Evolutionary conservation across 92 coral and sea anemone genomes (phyloP), one percentile per base, ranked within the genome.

Genomic region (Nematostella vectensis): DNA sequence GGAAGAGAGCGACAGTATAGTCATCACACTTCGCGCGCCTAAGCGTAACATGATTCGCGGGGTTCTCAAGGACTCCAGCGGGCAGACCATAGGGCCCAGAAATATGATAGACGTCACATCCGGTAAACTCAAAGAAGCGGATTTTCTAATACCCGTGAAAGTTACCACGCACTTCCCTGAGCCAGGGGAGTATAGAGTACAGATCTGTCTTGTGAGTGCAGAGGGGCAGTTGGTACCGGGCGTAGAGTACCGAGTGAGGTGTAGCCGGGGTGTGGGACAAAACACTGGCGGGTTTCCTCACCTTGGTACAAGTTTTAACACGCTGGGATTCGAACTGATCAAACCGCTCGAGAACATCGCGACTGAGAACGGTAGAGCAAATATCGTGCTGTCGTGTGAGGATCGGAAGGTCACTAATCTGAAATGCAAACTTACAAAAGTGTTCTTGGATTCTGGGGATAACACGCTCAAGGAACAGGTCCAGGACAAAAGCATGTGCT

Each of bases 201-300:
- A 84, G 24, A 63, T 84, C 3, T 54, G 39, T 59, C 65, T 84
- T 4, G 59, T 79, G 36, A 70, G 62, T 9, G 30, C 63, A 36
- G 74, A 73, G 33, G 57, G 40, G 15, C 78, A 55, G 51, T 80
- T 87, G 95, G 68, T 60, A 55, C 65, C 58, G 19, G 88, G 88
- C 49, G 82, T 85, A 26, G 61, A 77, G 48, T 85, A 85, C 54
- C 54, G 59, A 25, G 50, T 85, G 62, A 68, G 49, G 23, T 66
- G 88, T 37, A 39, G 78, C 42, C 79, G 65, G 13, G 95, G 95
- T 13, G 76, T 85, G 30, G 95, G 88, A 3, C 61, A 76, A 31
- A 65, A 63, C 45, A 67, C 71, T 25, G 95, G 95, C 2, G 95
- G 95, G n/a, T 85, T 80, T 68, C 95, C 95, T 16, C 47, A 44